Evolutionary conservation across 2,888 invertebrate species (phyloP).

Genomic region (Drosophila acutilabella): DNA sequence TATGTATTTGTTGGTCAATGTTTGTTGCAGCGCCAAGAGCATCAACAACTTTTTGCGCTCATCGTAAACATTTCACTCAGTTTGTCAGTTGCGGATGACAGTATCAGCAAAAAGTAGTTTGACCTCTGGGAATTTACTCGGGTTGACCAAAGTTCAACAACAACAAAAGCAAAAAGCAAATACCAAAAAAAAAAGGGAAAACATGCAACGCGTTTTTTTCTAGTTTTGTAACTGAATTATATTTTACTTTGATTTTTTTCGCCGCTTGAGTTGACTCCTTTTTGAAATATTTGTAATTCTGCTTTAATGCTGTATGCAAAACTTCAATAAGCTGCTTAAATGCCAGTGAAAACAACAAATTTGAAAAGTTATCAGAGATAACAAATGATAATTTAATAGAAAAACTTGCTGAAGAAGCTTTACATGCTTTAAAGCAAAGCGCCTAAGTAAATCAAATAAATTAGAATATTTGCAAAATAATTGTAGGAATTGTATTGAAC

Average conservation of each 20-base stretch:
- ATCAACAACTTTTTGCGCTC: slow-evolving; percentile 51
- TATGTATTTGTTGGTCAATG: slow-evolving; percentile 23
- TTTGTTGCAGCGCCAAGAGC: slow-evolving; percentile 39
- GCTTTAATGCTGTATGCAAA: slow-evolving; percentile 1
- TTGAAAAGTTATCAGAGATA: background rate
- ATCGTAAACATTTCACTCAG: slow-evolving; percentile 62
- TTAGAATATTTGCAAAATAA: background rate
- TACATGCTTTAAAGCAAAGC: too few relatives aligned
- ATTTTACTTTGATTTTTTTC: slow-evolving; percentile 29
- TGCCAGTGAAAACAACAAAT: background rate
- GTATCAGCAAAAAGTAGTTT: slow-evolving; percentile 61
- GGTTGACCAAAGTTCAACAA: slow-evolving; percentile 24
- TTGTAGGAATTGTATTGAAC: background rate
- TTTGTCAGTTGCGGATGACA: slow-evolving; percentile 49
- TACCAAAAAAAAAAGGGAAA: background rate
- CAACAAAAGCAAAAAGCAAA: slow-evolving; percentile 6
- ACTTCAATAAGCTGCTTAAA: slow-evolving; percentile 2
- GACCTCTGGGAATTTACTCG: slow-evolving; percentile 59
- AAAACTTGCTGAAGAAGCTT: background rate
- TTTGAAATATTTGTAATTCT: slow-evolving; percentile 14
- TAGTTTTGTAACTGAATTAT: slow-evolving; percentile 13
- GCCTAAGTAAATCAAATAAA: too few relatives aligned
- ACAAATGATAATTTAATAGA: background rate
- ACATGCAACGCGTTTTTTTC: slow-evolving; percentile 7
- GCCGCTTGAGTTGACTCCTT: slow-evolving; percentile 3